Base-by-base conservation (phyloP, 2,113 vertebrate species). In the Australoheros scitulus region DNA sequence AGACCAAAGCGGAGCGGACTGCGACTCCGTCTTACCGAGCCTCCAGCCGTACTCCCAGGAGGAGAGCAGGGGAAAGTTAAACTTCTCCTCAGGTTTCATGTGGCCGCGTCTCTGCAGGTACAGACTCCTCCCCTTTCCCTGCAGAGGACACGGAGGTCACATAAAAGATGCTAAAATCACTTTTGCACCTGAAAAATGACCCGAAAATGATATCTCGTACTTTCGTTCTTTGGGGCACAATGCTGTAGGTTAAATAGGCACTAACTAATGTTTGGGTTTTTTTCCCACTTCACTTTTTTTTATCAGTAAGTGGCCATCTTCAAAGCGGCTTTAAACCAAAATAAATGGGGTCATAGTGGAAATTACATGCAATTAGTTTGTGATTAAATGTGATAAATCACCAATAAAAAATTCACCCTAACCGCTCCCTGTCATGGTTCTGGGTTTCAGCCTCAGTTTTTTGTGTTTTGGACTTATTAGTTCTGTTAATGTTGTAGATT, bases 41-140 rank as follows among this genome's bases (percentile, higher is more conserved):
- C 92, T 94, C 95, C 96, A 96, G 61, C 92, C 91, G 41, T 93
- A 92, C 77, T 93, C 92, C 91, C 92, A 93, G 47, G 91, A 93
- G 3, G 91, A 90, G 5, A 93, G 76, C 74, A 93, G 13, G 7
- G 92, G 92, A 10, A 90, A 93, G n/a, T 88, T 87, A 61, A 90
- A 93, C 87, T 87, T 92, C 81, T 93, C 88, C 77, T 93, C 92
- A 1, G 92, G 92, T 80, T 57, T 61, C 1, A 85, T 77, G 41
- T 47, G 79, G 11, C 88, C 75, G 2, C 91, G 91, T 22, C 81
- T 88, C 41, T 83, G 81, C 79, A 92, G 80, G 85, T 93, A 92
- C 59, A 77, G 79, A 2, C 77, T 57, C 58, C 88, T 87, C 1
- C 88, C 91, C 11, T 57, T 90, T 1, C 81, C 91, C 92, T 93